Base-by-base conservation (phyloP, 2,888 invertebrate species). In the Ischnus inquisitorius region DNA sequence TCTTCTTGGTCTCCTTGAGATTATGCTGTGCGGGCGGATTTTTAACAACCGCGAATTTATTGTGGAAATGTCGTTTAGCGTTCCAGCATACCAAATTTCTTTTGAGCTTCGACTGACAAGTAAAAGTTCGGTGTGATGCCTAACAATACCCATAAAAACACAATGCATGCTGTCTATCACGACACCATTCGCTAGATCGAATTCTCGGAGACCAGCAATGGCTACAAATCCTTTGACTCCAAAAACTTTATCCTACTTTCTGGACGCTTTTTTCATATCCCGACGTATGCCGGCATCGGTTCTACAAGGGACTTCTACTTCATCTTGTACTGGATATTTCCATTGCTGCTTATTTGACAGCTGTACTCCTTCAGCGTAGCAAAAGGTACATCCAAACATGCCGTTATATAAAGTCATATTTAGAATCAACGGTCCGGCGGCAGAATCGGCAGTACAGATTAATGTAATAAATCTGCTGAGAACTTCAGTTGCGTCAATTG, bases 321-420 rank as follows among this genome's bases (percentile, higher is more conserved):
- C 48, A 16, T 34, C 10, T n/a, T 6, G n/a, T 16, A 68, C n/a
- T 5, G 68, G 68, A 14, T 68, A 68, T 46, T 19, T 68, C 43
- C 14, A n/a, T 43, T 39, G 39, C 16, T 16, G 14, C 8, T 14
- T 12, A 6, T 39, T 68, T 41, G 14, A 48, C 48, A 6, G 48
- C 14, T 12, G 16, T 3, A n/a, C 34, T 39, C 41, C 60, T 14
- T 14, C 28, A 5, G 51, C 57, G 25, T 72, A 60, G 16, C 72
- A 72, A 54, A 34, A 41, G 25, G 57, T 72, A 19, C 72, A 72
- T 3, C 72, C 72, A 57, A 34, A 39, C 14, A 34, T 5, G 25
- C 57, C 41, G 34, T 72, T 57, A 12, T 16, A 84, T 5, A 48
- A 62, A 2, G 67, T 82, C 82, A 85, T 79, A 4, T 64, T 72